Evolutionary conservation across 2,113 vertebrate genomes (phyloP), one percentile per base, ranked within the genome.

Genomic region (Oreochromis spilurus): DNA sequence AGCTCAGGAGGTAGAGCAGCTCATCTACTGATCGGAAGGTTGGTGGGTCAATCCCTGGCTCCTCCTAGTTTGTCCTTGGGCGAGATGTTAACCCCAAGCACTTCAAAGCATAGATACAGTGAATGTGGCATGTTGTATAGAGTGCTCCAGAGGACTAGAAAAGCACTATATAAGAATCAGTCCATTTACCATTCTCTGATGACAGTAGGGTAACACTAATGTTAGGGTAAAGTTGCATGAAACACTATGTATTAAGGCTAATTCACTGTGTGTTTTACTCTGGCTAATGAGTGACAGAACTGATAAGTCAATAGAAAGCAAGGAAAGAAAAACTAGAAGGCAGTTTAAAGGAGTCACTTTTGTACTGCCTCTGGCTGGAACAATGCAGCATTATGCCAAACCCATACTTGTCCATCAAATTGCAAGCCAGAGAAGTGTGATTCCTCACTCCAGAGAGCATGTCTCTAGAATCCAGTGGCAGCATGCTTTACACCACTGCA

Each of bases 11-110:
- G 4, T 55, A 14, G 4, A 26, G 21, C 21, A 26, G 0, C 26
- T 1, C 3, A 31, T 60, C 57, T 60, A 60, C 26, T 60, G 2
- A 60, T 60, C 0, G 0, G 26, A 60, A 60, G 57, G 57, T 1
- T 60, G 2, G 57, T 31, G 9, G 26, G 14, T 31, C 13, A 3
- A 58, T 31, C 14, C 26, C 26, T 60, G 57, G 26, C 26, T 60
- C 26, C 57, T 31, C 26, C 26, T 17, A 58, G 3, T 58, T 16
- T 58, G 55, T 31, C 8, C 26, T 17, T 0, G 26, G 57, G 14
- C 57, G 31, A 0, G 14, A 60, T 60, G 0, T 31, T 60, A 17
- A 31, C 57, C 14, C 57, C 0, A 8, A 17, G 57, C 7, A 58
- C 26, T 58, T 58, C 57, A 58, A 58, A 58, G 57, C 14, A 58